These are phyloP conservation scores for Hemiscyllium ocellatum DNA, from an alignment of 2,113 vertebrate species.

Conservation along the genomic window DNA sequence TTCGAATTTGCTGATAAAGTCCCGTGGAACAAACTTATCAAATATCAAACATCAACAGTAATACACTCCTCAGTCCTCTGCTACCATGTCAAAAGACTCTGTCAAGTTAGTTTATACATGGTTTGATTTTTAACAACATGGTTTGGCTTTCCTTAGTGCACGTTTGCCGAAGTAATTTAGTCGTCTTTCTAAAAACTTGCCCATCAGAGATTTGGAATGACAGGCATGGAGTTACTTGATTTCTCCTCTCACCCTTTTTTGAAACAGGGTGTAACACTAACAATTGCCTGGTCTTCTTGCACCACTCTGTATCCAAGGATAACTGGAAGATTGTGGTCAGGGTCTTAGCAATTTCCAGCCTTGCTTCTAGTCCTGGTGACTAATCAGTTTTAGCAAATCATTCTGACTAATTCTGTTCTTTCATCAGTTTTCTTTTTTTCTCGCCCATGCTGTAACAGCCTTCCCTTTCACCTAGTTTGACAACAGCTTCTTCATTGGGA, in stretches of 20 bases:
- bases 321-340: neutral
- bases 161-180: too few relatives aligned
- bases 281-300: neutral
- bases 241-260: neutral
- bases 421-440: neutral
- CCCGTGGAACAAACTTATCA: too few relatives aligned
- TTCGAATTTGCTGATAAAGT: neutral
- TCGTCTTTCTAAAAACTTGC: neutral
- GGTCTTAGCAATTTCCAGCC: neutral
- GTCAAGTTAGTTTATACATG: too few relatives aligned
- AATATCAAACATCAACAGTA: too few relatives aligned
- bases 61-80: too few relatives aligned
- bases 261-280: neutral
- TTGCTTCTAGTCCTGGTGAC: neutral
- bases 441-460: neutral
- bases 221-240: too few relatives aligned
- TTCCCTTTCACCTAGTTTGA: neutral
- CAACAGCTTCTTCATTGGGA: neutral
- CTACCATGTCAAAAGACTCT: too few relatives aligned
- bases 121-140: neutral
- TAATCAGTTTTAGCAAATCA: too few relatives aligned
- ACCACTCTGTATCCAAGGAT: neutral
- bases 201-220: neutral
- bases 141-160: neutral
- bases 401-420: neutral